These are phyloP conservation scores for Chalcis sispes DNA, from an alignment of 2,888 invertebrate species.

Conservation along the genomic window DNA sequence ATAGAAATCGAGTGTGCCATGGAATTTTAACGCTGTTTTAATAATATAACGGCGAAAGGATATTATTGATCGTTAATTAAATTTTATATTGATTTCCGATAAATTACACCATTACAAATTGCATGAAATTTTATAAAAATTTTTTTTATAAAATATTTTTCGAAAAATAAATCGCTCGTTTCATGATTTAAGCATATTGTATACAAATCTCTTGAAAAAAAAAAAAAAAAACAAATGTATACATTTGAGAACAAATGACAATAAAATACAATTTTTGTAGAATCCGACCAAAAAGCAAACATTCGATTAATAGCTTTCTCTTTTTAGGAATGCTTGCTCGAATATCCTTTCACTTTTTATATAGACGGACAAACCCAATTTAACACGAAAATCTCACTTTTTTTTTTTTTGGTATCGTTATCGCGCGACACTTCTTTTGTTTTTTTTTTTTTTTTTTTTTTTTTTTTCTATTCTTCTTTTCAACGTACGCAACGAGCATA, in stretches of 20 bases:
- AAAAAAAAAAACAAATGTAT: background rate
- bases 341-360: constrained; percentile 43
- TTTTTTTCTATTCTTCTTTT: background rate
- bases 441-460: background rate
- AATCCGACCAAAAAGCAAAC: constrained; percentile 5
- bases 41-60: too few species aligned
- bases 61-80: too few species aligned
- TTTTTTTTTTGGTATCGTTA: too few species aligned
- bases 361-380: constrained; percentile 24
- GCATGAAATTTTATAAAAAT: too few species aligned
- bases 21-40: background rate
- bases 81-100: too few species aligned
- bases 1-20: background rate
- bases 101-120: too few species aligned
- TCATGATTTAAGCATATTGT: constrained; percentile 1
- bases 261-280: background rate
- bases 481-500: background rate
- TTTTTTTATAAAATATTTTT: too few species aligned
- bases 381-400: constrained; percentile 16
- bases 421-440: background rate
- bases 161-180: too few species aligned
- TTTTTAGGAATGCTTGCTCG: constrained; percentile 36
- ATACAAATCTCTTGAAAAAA: background rate
- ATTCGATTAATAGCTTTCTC: constrained; percentile 39
- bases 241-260: background rate